Percentiles rank a stretch among this genome's conserved stretches.
Evolutionary conservation across 2,113 vertebrate genomes (phyloP).

Genomic region (Pterocles orientalis): DNA sequence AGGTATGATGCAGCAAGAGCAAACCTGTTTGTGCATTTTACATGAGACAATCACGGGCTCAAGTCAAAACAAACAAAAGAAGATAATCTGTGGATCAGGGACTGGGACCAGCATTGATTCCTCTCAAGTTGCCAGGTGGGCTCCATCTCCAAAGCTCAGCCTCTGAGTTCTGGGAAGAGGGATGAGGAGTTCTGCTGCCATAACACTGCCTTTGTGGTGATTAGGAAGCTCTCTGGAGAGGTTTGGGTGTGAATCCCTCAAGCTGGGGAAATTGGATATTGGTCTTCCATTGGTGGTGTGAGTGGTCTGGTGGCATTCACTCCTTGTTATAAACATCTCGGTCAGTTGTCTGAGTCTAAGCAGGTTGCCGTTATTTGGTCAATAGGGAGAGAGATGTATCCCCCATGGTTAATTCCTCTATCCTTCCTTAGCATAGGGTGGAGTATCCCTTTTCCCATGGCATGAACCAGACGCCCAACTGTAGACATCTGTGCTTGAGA

Average conservation of each 20-base stretch:
- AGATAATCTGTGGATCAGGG: neutral
- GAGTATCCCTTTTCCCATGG: neutral
- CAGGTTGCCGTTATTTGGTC: neutral
- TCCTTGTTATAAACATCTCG: neutral
- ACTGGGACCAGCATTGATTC: neutral
- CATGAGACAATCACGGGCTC: neutral
- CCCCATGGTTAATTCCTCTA: neutral
- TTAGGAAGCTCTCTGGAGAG: neutral
- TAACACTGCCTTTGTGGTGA: neutral
- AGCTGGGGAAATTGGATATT: neutral
- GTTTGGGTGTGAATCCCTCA: neutral
- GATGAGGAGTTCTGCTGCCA: neutral
- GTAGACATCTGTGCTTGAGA: neutral
- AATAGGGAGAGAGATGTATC: neutral
- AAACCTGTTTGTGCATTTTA: constrained; percentile 8
- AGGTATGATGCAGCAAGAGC: neutral
- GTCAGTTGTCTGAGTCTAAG: neutral
- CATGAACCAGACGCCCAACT: neutral
- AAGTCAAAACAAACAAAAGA: neutral
- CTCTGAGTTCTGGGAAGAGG: neutral
- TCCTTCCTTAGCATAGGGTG: neutral
- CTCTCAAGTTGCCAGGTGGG: neutral
- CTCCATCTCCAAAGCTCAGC: neutral
- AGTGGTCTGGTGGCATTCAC: neutral
- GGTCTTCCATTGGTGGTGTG: neutral